Base-by-base conservation (phyloP, 2,888 invertebrate genomes). In the Lasius platythorax region DNA sequence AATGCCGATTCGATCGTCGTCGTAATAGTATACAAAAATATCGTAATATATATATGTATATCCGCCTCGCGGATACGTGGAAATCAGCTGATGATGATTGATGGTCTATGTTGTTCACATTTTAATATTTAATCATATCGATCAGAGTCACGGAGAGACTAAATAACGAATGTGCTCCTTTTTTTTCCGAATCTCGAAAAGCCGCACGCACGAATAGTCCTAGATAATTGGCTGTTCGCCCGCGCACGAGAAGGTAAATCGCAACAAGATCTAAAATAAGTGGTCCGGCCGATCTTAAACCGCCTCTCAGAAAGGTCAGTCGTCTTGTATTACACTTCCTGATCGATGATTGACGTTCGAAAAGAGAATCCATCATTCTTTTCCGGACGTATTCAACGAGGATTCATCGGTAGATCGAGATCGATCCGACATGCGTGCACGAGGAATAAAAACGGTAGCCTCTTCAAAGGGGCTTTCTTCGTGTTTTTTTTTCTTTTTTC, bases 261-360 rank as follows among this genome's bases (percentile, higher is more conserved):
- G 75, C 83, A 85, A 87, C 75, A 33, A 76, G 67, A 61, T 79
- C 30, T n/a, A 56, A 61, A 63, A 84, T 88, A 82, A 88, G 83
- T 81, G 66, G 76, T 63, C 56, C 86, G 75, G 78, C 83, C 83
- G 85, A 78, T 84, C 78, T 33, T 23, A 64, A 33, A 50, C 67
- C 28, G 30, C 23, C 30, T 43, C 37, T 58, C 73, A 40, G 66
- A 66, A 33, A 63, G 64, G 64, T 75, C 70, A 67, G 61, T 33
- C 40, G 28, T 40, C 64, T 82, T 76, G 46, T 74, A 68, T 82
- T 83, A 84, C 79, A 74, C 68, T 76, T 82, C 79, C 83, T 72
- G 61, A 87, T 89, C 75, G 88, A 91, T 93, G 93, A 93, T 92
- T 82, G 90, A 89, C 89, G 85, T 88, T n/a, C 73, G 56, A 90